Base-by-base conservation (phyloP, 37 sponge, comb jelly and placozoan genomes). In the Crambe crambe region DNA sequence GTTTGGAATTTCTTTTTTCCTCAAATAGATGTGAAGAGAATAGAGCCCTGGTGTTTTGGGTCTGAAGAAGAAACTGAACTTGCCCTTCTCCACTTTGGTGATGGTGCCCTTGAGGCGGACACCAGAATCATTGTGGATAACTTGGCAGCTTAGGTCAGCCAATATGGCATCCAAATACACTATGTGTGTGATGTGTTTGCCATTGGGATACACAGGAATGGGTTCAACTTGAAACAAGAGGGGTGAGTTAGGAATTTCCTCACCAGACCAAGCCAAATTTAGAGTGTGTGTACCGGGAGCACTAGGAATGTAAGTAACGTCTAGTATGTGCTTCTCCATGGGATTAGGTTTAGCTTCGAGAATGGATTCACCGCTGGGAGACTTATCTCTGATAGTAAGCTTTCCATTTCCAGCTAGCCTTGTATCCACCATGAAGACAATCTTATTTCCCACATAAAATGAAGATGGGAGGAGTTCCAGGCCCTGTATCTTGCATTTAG, bases 351-450 rank as follows among this genome's bases (percentile, higher is more conserved):
- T 80, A 0, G 40, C 73, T 44, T 65, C 68, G 3, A 64, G 51
- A n/a, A 66, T 72, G 15, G 89, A 42, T 58, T 72, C 72, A 3
- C 69, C 72, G 17, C 58, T 37, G 22, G 75, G 75, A 4, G 80
- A 43, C 17, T 86, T 74, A 26, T 60, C 68, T 3, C 40, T 26
- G 39, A 79, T 69, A 22, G 35, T 64, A 9, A 86, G 6, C 26
- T 85, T 56, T 0, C 87, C 95, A 73, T 75, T 78, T 1, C 95
- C 95, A 56, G 93, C 95, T 25, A 85, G 77, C 25, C 80, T 77
- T 27, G 82, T 67, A 44, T 92, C 88, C 1, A 92, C 81, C 34
- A 36, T 35, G 54, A 88, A 80, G 15, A 63, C 2, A 3, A 92
- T 80, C 2, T 76, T 72, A 3, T 69, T 70, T 25, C 79, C 38